Evolutionary conservation across 2,797 vertebrate genomes (phyloP).

Genomic region (Tragelaphus eurycerus): DNA sequence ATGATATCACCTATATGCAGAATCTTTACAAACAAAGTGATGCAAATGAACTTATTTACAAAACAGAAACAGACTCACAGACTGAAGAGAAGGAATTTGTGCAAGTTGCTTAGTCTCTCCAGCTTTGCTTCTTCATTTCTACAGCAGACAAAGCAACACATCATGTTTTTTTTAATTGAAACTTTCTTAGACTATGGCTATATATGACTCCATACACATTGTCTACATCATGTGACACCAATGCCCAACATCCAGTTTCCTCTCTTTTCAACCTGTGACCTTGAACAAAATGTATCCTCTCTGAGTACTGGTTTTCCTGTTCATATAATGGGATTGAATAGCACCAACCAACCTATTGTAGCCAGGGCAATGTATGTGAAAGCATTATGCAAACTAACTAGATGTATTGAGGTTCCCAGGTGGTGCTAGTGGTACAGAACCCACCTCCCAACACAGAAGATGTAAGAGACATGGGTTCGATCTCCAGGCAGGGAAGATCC

Average conservation of each 20-base stretch:
- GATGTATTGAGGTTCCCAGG: not conserved
- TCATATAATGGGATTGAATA: not conserved
- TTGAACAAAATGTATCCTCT: not conserved
- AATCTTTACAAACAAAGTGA: not conserved
- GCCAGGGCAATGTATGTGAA: not conserved
- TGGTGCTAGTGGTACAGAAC: not conserved
- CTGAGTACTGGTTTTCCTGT: not conserved
- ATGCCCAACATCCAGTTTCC: not conserved
- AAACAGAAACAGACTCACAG: not conserved
- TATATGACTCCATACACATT: not conserved
- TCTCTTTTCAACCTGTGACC: not conserved
- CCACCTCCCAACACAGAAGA: not conserved
- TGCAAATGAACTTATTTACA: not conserved
- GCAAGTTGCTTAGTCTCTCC: not conserved
- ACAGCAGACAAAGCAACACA: not conserved
- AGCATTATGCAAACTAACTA: not conserved
- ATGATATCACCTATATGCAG: not conserved
- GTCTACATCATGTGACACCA: not conserved
- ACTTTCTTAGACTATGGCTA: not conserved
- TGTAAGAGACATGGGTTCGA: fast-evolving
- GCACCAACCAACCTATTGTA: not conserved
- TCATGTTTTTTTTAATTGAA: not conserved
- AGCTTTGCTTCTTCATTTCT: not conserved
- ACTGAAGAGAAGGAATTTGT: not conserved
- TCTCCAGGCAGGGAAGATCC: not conserved